Conservation (phyloP, 2,888 invertebrate species). For the Orthosia incerta region DNA sequence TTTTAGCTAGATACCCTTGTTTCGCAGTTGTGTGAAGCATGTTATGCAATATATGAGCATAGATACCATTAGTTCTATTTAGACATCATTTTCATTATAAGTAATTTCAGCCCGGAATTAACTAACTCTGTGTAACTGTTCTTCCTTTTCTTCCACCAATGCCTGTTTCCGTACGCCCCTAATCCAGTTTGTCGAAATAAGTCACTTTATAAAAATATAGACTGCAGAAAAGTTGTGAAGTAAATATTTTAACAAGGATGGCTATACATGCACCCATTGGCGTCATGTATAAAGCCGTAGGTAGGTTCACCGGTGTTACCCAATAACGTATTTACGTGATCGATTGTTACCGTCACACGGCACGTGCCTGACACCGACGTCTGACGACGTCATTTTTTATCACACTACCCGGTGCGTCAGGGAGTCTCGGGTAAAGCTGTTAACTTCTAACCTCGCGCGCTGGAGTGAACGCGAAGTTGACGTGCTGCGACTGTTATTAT, state of each 20-base stretch:
- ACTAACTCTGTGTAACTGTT: too few species aligned
- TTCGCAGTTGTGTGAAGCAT: not conserved
- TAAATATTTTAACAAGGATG: too few species aligned
- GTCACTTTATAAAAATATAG: too few species aligned
- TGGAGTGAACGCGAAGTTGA: conserved; percentile 11
- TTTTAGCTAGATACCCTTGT: not conserved
- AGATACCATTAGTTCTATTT: too few species aligned
- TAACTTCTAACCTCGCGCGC: conserved; percentile 4
- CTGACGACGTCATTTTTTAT: conserved; percentile 23
- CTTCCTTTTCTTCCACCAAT: too few species aligned
- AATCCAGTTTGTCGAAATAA: too few species aligned
- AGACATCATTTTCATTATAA: too few species aligned
- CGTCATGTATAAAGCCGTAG: not conserved
- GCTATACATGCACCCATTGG: not conserved
- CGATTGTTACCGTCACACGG: conserved; percentile 5
- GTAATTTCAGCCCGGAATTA: too few species aligned
- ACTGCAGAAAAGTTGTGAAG: too few species aligned
- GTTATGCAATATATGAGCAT: too few species aligned
- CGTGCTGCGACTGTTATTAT: not conserved
- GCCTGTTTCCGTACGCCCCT: too few species aligned
- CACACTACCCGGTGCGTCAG: conserved; percentile 7
- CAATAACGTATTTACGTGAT: conserved; percentile 1
- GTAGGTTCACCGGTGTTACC: not conserved
- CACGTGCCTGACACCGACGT: conserved; percentile 1
- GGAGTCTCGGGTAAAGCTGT: conserved; percentile 18